Evolutionary conservation across 23 tunicate species (phyloP).

Genomic region (Phallusia fumigata): DNA sequence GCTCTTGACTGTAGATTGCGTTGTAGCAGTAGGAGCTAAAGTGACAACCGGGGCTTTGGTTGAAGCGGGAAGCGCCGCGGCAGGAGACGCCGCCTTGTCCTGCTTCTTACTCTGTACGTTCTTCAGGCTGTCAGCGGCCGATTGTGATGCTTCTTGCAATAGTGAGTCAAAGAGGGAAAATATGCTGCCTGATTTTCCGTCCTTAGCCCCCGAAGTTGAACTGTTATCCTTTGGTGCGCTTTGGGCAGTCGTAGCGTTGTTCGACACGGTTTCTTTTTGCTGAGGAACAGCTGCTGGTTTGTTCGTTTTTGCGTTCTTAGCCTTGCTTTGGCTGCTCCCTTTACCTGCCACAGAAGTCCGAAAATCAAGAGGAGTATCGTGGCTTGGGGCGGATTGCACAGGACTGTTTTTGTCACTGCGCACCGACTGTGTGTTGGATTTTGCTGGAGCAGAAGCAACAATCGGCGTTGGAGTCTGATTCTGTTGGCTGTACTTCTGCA

Average conservation of each 20-base stretch:
- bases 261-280: not conserved
- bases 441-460: constrained; percentile 8
- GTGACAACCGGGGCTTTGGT: not conserved
- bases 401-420: not conserved
- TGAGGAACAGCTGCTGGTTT: not conserved
- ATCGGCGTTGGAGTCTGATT: constrained; percentile 11
- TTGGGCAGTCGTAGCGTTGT: not conserved
- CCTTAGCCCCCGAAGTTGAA: constrained; percentile 20
- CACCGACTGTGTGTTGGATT: not conserved
- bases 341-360: not conserved
- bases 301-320: not conserved
- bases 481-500: constrained; percentile 51
- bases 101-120: constrained; percentile 15
- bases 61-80: not conserved
- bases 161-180: constrained; percentile 71
- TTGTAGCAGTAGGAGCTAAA: not conserved
- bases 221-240: not conserved
- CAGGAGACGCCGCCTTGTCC: not conserved
- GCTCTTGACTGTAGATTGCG: constrained; percentile 5
- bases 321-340: not conserved
- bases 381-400: not conserved
- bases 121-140: constrained; percentile 59
- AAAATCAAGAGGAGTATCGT: not conserved
- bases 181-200: constrained; percentile 45
- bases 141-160: constrained; percentile 81